These are phyloP conservation scores for Anagrus nilaparvatae DNA, from an alignment of 1,140 invertebrate species.

Conservation along the genomic window DNA sequence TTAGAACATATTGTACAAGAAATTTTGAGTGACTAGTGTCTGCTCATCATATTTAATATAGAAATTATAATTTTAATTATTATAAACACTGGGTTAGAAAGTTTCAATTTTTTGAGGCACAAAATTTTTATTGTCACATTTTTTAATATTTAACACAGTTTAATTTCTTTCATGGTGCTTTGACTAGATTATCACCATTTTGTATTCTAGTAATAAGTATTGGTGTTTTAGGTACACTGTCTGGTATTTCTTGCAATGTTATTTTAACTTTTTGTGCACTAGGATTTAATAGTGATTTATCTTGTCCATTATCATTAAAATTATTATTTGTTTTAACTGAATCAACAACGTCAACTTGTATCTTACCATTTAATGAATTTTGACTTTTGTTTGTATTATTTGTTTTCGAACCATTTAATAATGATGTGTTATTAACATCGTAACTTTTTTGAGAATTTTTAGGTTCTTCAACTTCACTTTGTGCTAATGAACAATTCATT, in stretches of 20 bases:
- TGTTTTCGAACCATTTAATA: too few species aligned
- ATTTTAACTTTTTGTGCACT: conserved; percentile 40
- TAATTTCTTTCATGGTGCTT: conserved; percentile 26
- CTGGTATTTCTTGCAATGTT: conserved; percentile 37
- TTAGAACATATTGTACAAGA: conserved; percentile 18
- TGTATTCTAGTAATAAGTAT: conserved; percentile 37
- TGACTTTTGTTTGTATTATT: conserved; percentile 10
- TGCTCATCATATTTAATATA: conserved; percentile 21
- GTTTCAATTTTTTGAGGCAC: conserved; percentile 7
- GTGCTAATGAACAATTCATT: conserved; percentile 22
- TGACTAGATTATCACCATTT: conserved; percentile 38
- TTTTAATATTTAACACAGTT: too few species aligned
- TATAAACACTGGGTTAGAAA: background rate
- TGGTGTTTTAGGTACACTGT: conserved; percentile 39
- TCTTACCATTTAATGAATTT: conserved; percentile 7
- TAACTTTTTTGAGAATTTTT: conserved; percentile 14
- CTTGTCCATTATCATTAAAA: too few species aligned
- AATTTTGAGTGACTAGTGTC: conserved; percentile 27
- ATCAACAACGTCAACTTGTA: background rate
- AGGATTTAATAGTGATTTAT: conserved; percentile 29
- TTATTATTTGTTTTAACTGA: too few species aligned
- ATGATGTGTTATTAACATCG: conserved; percentile 17
- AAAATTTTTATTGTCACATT: too few species aligned
- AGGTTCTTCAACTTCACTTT: conserved; percentile 16
- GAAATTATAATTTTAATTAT: conserved; percentile 8